Evolutionary conservation across 1,140 invertebrate genomes (phyloP), one percentile per base, ranked within the genome.

Genomic region (Mylabris phalerata): DNA sequence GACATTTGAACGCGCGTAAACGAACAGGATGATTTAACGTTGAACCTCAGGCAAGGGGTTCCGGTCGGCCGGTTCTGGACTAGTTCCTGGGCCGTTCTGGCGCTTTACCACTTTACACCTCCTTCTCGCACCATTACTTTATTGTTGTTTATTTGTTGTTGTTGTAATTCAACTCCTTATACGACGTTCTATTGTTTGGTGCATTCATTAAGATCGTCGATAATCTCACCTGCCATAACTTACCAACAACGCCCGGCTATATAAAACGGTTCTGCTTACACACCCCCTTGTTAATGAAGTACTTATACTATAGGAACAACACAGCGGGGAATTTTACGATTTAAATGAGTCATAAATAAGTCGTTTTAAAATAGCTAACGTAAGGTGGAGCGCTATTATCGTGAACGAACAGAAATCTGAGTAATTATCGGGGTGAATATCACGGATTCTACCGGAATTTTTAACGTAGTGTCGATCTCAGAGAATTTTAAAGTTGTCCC

Each of bases 161-260:
- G 11, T 13, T 44, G 55, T 48, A 47, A 32, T 32, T 32, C 32
- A 5, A 32, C 7, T 32, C 32, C 47, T 48, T 48, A 43, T 49
- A 46, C 27, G 40, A 41, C 55, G 39, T 9, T 43, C 55, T 49
- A 56, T 49, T 56, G 55, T 56, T 48, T 48, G 7, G 45, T 38
- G 55, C 55, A 56, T 56, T 56, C 55, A 56, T 56, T 56, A 56
- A 56, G 55, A 56, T 56, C 47, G 46, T 11, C 55, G 55, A 56
- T 56, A 56, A 56, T 56, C 55, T 45, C 45, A n/a, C 10, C 51
- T 54, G 51, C 51, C 43, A 54, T 54, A 54, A 54, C 51, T 54
- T 54, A 54, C 51, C 51, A 54, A 46, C 51, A 44, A 25, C 24
- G 38, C 50, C 13, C 43, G 43, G 32, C 32, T 32, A 32, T 32